These are phyloP conservation scores for Melieria omissa DNA, from an alignment of 2,888 invertebrate genomes.

Conservation along the genomic window DNA sequence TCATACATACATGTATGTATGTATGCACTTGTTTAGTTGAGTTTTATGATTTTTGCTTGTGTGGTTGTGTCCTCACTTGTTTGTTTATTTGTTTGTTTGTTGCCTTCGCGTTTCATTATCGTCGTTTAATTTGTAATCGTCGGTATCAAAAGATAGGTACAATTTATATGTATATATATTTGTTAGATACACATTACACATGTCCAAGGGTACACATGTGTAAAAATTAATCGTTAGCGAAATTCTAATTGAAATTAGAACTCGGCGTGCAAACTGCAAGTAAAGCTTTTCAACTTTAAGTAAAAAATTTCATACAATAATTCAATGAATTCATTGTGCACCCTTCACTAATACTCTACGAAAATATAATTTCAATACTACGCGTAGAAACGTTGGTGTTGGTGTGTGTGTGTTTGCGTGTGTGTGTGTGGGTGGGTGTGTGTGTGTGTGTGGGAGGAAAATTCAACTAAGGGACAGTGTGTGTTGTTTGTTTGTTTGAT, in stretches of 20 bases:
- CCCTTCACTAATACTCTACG: not conserved
- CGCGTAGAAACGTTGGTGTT: not conserved
- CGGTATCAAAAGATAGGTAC: constrained; percentile 61
- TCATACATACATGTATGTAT: not conserved
- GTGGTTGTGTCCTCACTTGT: not conserved
- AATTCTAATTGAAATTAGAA: too few relatives aligned
- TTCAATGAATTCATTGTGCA: not conserved
- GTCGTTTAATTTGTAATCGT: constrained; percentile 60
- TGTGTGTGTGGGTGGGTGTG: not conserved
- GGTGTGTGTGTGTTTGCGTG: not conserved
- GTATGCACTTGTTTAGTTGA: constrained; percentile 3
- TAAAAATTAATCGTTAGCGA: not conserved
- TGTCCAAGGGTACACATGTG: constrained; percentile 1
- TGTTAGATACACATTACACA: constrained; percentile 2
- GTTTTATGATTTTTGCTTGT: constrained; percentile 2
- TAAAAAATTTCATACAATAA: not conserved
- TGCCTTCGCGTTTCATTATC: constrained; percentile 50
- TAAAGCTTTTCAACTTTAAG: not conserved
- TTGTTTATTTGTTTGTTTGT: constrained; percentile 18
- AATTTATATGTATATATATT: constrained; percentile 49
- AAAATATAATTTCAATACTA: constrained; percentile 3
- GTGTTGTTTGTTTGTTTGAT: not conserved
- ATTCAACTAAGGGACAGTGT: constrained; percentile 32
- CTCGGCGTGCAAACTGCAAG: too few relatives aligned
- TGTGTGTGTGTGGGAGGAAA: not conserved